Evolutionary conservation across 2,888 invertebrate species (phyloP).

Genomic region (Pecten maximus): DNA sequence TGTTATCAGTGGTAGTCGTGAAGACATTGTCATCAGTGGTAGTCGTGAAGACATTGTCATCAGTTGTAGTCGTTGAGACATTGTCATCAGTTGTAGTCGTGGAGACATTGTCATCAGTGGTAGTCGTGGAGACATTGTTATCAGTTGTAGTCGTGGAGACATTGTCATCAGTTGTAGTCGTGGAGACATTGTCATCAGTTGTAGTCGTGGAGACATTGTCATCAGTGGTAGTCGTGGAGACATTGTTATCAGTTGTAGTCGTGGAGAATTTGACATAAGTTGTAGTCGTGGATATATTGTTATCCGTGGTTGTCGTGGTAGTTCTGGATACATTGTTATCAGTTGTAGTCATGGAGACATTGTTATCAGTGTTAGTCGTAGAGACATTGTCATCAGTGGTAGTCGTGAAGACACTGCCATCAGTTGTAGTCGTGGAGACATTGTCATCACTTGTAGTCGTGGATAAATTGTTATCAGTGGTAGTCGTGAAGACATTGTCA

Average conservation of each 20-base stretch:
- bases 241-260: neutral
- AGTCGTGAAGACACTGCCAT: no score
- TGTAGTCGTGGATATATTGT: neutral
- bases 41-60: neutral
- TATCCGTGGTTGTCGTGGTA: neutral
- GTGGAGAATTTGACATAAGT: neutral
- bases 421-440: no score
- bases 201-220: neutral
- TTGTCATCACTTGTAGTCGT: no score
- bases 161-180: neutral
- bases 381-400: no score
- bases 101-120: neutral
- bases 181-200: neutral
- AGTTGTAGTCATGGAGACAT: neutral
- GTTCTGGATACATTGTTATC: neutral
- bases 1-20: neutral
- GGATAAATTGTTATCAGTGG: neutral
- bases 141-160: neutral
- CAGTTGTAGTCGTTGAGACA: neutral
- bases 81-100: neutral
- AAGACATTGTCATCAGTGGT: neutral
- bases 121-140: neutral
- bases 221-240: neutral
- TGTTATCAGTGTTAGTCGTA: no score
- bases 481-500: neutral